Evolutionary conservation across 2,113 vertebrate species (phyloP), one percentile per base, ranked within the genome.

Genomic region (Machaerirhynchus nigripectus): DNA sequence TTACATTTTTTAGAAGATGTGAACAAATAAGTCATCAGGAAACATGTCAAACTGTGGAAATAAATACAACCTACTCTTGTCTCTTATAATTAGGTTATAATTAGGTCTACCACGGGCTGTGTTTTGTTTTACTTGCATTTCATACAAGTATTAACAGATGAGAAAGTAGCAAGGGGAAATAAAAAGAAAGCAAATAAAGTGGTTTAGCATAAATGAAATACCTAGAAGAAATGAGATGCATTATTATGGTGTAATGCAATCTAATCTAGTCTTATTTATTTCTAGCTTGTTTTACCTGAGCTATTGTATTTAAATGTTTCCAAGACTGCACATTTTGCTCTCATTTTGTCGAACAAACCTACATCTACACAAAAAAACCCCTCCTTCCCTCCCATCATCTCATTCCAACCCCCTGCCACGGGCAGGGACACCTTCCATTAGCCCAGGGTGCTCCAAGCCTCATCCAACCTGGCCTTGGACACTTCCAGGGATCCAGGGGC

Each of bases 11-110:
- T 13, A 84, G 61, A 91, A 79, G 28, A 77, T 80, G 19, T 75
- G 75, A 91, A 86, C 77, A 95, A 97, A 88, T 89, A 94, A 95
- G 65, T 88, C 4, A 3, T 87, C 75, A 82, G 44, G 73, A 93
- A 96, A 97, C 18, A 84, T 28, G 73, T 87, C 52, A 93, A 87
- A 91, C 28, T 67, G 81, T 64, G 53, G 47, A 91, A 80, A 67
- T 31, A 71, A 75, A 55, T 44, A 73, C 77, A 92, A 82, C 69
- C 20, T 64, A 46, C 44, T 81, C 83, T 69, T 83, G 78, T 93
- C 78, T 96, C 26, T 59, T 67, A 39, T 90, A 95, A 92, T 95
- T 95, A 95, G 42, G 28, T 59, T 67, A 39, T 90, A 95, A 92
- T 95, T 95, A 95, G 42, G 28, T 71, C 60, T 89, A 92, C 39